Evolutionary conservation across 53 echinoderm and acorn worm species (phyloP).

Genomic region (Glandiceps talaboti): DNA sequence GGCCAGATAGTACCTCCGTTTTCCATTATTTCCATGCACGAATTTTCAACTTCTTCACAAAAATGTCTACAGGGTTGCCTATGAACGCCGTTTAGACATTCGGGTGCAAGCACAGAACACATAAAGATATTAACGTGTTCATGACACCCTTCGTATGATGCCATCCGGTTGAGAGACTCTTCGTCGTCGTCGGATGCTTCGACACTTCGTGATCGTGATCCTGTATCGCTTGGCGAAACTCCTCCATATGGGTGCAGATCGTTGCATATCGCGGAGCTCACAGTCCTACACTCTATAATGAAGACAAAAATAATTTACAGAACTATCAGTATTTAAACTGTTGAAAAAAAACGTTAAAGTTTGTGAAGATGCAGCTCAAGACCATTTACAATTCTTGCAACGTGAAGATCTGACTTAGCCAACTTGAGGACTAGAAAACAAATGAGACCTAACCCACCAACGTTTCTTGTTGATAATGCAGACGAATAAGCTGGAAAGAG

Average conservation of each 20-base stretch:
- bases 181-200: neutral
- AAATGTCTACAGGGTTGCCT: neutral
- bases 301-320: too few species aligned
- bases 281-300: too few species aligned
- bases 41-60: neutral
- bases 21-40: neutral
- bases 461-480: too few species aligned
- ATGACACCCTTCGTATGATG: neutral
- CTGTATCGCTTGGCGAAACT: neutral
- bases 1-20: neutral
- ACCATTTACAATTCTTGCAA: too few species aligned
- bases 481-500: too few species aligned
- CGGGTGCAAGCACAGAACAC: neutral
- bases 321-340: too few species aligned
- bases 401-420: too few species aligned
- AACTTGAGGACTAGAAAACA: too few species aligned
- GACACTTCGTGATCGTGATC: too few species aligned
- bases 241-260: neutral
- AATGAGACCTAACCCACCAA: too few species aligned
- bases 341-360: too few species aligned
- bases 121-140: neutral
- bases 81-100: neutral
- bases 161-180: neutral
- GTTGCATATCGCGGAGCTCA: neutral
- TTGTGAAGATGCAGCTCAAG: too few species aligned